Percentiles rank a stretch among this genome's conserved stretches.
Conservation (phyloP, 2,888 invertebrate species). For the Pheosia gnoma region DNA sequence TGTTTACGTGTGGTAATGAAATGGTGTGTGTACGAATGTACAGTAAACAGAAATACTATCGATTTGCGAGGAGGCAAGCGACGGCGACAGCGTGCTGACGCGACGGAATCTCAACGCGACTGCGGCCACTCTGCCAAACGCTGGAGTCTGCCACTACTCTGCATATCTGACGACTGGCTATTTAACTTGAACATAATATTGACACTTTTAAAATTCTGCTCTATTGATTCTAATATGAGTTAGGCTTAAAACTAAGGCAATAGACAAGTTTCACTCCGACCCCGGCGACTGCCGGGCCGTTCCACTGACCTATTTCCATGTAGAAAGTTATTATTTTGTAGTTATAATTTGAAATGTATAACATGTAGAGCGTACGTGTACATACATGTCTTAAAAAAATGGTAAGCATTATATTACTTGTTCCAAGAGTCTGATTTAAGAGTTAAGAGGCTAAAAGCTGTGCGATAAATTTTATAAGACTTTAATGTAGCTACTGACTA, state of each 20-base stretch:
- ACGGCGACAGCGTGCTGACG: conserved; percentile 58
- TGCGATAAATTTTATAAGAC: too few relatives aligned
- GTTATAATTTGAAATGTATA: too few relatives aligned
- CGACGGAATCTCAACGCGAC: conserved; percentile 69
- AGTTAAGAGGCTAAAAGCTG: too few relatives aligned
- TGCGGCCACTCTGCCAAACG: conserved; percentile 59
- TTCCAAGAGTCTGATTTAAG: too few relatives aligned
- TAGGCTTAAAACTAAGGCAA: conserved; percentile 9
- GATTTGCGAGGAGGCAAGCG: conserved; percentile 58
- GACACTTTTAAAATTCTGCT: conserved; percentile 9
- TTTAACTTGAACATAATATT: conserved; percentile 23
- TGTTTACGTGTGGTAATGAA: conserved; percentile 53
- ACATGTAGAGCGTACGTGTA: too few relatives aligned
- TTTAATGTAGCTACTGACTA: too few relatives aligned
- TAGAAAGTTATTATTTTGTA: too few relatives aligned
- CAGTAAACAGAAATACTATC: conserved; percentile 54
- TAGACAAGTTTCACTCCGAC: conserved; percentile 16
- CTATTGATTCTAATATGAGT: conserved; percentile 13
- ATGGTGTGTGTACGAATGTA: conserved; percentile 49
- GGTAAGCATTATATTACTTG: too few relatives aligned
- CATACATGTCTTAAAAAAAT: too few relatives aligned
- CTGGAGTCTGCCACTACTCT: conserved; percentile 44
- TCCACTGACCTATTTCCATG: conserved; percentile 58
- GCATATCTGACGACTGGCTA: conserved; percentile 17
- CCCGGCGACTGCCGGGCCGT: conserved; percentile 19